phyloP scores from a whole-genome alignment of 2,888 invertebrate species.

The Gymnosoma rotundatum region DNA sequence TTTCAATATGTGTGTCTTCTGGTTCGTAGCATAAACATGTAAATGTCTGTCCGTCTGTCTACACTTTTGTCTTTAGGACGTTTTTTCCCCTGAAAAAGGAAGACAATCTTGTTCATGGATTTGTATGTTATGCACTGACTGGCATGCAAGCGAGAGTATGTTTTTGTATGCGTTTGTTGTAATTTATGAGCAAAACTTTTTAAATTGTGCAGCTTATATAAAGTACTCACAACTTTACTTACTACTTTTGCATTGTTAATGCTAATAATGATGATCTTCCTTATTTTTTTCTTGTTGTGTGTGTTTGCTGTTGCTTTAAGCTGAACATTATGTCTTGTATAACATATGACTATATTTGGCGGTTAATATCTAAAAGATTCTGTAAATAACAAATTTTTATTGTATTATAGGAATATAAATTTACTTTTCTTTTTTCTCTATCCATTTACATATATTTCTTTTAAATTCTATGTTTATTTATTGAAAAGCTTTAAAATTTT shows the following conservation, averaged over 20 bases:
- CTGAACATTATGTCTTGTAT: slow-evolving; percentile 64
- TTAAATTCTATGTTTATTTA: slow-evolving; percentile 57
- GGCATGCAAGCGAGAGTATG: slow-evolving; percentile 20
- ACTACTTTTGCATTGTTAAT: slow-evolving; percentile 32
- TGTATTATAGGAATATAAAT: slow-evolving; percentile 66
- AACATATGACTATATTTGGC: slow-evolving; percentile 70
- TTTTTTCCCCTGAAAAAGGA: slow-evolving; percentile 14
- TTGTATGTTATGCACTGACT: slow-evolving; percentile 7
- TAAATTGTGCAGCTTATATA: slow-evolving; percentile 60
- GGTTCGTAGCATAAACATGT: slow-evolving; percentile 8
- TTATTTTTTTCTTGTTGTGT: neutral
- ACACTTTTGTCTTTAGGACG: slow-evolving; percentile 12
- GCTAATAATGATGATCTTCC: slow-evolving; percentile 46
- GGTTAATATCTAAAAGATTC: slow-evolving; percentile 68
- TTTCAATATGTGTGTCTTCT: neutral
- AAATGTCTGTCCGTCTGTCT: slow-evolving; percentile 15
- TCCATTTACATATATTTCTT: slow-evolving; percentile 3
- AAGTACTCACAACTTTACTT: slow-evolving; percentile 59
- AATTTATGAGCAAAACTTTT: slow-evolving; percentile 67
- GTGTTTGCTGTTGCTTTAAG: slow-evolving; percentile 46
- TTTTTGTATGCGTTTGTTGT: slow-evolving; percentile 24
- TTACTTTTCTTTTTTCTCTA: slow-evolving; percentile 39
- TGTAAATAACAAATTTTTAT: slow-evolving; percentile 66
- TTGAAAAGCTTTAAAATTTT: slow-evolving; percentile 46
- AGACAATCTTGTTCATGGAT: slow-evolving; percentile 59